Percentiles rank a stretch among this genome's conserved stretches.
These are phyloP conservation scores for Dasysyrphus albostriatus DNA, from an alignment of 2,888 invertebrate genomes.

Conservation along the genomic window DNA sequence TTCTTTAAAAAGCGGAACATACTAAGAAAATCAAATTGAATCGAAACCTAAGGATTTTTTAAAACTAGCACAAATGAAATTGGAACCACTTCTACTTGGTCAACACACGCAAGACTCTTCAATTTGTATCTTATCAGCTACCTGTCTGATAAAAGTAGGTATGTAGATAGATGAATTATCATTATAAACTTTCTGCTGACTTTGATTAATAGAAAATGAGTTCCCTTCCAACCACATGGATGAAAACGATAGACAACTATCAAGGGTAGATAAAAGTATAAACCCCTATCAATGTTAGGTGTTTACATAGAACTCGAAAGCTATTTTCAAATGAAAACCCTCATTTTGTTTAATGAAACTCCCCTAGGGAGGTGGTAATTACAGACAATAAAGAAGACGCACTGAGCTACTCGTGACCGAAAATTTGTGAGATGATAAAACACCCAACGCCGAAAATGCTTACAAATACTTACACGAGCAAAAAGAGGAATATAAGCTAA, in stretches of 20 bases:
- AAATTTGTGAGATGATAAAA: not conserved
- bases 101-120: not conserved
- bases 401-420: conserved; percentile 24
- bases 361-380: not conserved
- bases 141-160: not conserved
- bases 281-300: not conserved
- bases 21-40: not conserved
- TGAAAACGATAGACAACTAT: not conserved
- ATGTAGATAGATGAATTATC: not conserved
- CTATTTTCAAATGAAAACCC: not conserved
- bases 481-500: conserved; percentile 3
- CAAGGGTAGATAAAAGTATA: conserved; percentile 1
- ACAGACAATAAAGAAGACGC: conserved; percentile 1
- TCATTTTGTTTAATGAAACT: not conserved
- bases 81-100: not conserved
- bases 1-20: not conserved
- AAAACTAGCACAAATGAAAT: too few relatives aligned
- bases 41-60: not conserved
- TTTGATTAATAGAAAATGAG: not conserved
- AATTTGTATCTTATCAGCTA: not conserved
- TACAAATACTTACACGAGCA: conserved; percentile 13
- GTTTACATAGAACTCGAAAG: conserved; percentile 1
- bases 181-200: not conserved
- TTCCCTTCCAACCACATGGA: not conserved
- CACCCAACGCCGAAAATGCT: not conserved